Conservation (phyloP, 2,888 invertebrate species). For the Congeria kusceri region DNA sequence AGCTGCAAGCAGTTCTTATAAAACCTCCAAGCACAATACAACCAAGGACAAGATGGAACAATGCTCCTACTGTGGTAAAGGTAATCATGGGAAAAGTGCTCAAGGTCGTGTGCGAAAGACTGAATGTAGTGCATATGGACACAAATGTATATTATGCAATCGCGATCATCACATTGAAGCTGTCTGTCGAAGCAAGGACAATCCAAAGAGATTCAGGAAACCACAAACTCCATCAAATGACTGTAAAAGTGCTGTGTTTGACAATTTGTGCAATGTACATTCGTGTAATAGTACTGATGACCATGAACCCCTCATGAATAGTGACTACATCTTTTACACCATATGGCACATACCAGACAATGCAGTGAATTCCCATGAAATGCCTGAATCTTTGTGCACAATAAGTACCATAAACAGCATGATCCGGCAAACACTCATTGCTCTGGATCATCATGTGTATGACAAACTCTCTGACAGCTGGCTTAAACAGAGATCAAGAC, state of each 20-base stretch:
- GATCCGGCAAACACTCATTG: too few species aligned
- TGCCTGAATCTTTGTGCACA: too few species aligned
- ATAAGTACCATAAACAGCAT: not conserved
- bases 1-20: too few species aligned
- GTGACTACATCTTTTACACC: too few species aligned
- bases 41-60: too few species aligned
- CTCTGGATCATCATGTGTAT: constrained; percentile 67
- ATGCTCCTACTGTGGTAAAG: constrained; percentile 58
- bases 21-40: too few species aligned
- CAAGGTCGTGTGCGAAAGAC: constrained; percentile 24
- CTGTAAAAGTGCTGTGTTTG: constrained; percentile 44
- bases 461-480: constrained; percentile 54
- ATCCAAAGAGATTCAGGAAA: constrained; percentile 10
- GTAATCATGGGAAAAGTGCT: constrained; percentile 45
- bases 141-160: constrained; percentile 38
- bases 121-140: constrained; percentile 56
- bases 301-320: too few species aligned
- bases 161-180: constrained; percentile 47
- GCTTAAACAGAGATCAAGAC: constrained; percentile 43
- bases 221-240: not conserved
- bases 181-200: constrained; percentile 52
- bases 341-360: too few species aligned
- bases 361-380: too few species aligned
- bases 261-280: constrained; percentile 35
- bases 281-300: too few species aligned